Base-by-base conservation (phyloP, 2,888 invertebrate genomes). In the Ophraella communa region DNA sequence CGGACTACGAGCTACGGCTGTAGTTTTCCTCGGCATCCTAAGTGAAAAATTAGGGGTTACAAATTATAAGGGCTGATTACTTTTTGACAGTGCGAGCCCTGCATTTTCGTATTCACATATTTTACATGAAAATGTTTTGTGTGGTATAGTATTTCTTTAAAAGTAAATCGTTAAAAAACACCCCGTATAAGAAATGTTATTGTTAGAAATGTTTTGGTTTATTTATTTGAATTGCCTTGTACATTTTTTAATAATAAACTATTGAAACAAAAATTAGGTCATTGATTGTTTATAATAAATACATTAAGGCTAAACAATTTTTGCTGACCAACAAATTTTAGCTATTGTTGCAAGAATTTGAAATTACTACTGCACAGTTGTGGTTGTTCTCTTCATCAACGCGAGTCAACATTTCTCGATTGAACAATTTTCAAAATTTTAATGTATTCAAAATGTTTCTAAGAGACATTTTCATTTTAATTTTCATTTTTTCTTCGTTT, bases 401-500 rank as follows among this genome's bases (percentile, higher is more conserved):
- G 17, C 14, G 39, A 39, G 39, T 39, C 5, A 4, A 39, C 39
- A 39, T 14, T 14, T 7, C 14, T 14, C n/a, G n/a, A n/a, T n/a
- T 4, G 11, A 35, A n/a, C n/a, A 33, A n/a, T 33, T 33, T 39
- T 39, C 27, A 10, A 14, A 3, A 5, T 0, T 17, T 45, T 20
- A 11, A 45, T 45, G 45, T 2, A 27, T 49, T 3, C 17, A 51
- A 23, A 23, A 51, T 51, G 49, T 51, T 14, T 27, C 14, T 23
- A 24, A 51, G 8, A 14, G 24, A 14, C 4, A 23, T 24, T 7
- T 51, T 27, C 2, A 14, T 2, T n/a, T 1, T 53, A 17, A 44
- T 47, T n/a, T 33, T 62, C 4, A 11, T 55, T 44, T 55, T 55
- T 52, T 42, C n/a, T n/a, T 11, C 51, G 27, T 51, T 51, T n/a